phyloP scores from a whole-genome alignment of 2,888 invertebrate species.

The Cynaeus angustus region DNA sequence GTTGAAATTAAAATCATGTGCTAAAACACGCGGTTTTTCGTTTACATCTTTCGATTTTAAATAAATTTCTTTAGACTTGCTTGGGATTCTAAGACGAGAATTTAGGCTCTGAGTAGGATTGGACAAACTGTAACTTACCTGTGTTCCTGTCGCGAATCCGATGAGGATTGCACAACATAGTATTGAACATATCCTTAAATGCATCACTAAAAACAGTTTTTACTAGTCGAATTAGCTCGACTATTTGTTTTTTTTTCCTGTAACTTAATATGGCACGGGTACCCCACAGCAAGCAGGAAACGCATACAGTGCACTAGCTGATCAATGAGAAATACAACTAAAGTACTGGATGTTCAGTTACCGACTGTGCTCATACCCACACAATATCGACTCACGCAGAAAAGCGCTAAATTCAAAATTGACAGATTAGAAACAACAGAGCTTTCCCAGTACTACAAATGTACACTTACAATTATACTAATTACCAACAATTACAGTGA shows the following conservation, averaged over 20 bases:
- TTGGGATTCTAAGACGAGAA: conserved; percentile 12
- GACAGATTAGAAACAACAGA: conserved; percentile 2
- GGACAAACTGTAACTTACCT: conserved; percentile 76
- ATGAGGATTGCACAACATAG: conserved; percentile 82
- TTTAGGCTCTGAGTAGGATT: conserved; percentile 33
- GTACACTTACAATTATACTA: too few species aligned
- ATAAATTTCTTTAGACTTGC: not conserved
- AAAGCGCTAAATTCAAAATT: conserved; percentile 41
- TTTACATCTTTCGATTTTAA: not conserved
- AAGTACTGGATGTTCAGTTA: conserved; percentile 22
- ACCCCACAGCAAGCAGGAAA: conserved; percentile 66
- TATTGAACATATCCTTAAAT: conserved; percentile 85
- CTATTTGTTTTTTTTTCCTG: conserved; percentile 64
- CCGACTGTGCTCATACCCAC: conserved; percentile 23
- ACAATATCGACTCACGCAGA: conserved; percentile 27
- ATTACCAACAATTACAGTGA: too few species aligned
- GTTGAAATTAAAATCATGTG: conserved; percentile 14
- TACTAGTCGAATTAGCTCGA: conserved; percentile 65
- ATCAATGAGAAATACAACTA: conserved; percentile 62
- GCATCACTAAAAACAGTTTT: conserved; percentile 77
- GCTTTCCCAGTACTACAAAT: too few species aligned
- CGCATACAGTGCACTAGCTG: conserved; percentile 67
- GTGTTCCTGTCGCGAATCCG: conserved; percentile 83
- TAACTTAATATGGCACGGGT: conserved; percentile 69
- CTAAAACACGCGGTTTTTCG: not conserved